Evolutionary conservation across 2,113 vertebrate genomes (phyloP).

Genomic region (Chauna torquata): DNA sequence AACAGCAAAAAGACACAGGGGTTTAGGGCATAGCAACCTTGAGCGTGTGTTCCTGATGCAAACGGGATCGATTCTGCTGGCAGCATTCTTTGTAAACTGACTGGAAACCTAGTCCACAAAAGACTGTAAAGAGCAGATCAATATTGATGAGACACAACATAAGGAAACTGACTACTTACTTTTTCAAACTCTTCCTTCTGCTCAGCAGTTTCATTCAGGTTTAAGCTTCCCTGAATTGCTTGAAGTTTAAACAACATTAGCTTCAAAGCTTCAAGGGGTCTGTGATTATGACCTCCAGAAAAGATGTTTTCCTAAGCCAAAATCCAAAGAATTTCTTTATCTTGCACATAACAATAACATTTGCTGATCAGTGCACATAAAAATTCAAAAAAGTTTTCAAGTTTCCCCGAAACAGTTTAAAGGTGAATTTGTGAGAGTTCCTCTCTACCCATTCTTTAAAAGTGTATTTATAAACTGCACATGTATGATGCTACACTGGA

Average conservation of each 20-base stretch:
- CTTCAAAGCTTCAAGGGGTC: conserved; percentile 84
- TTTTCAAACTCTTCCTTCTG: conserved; percentile 28
- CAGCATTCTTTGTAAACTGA: background rate
- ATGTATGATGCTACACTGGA: background rate
- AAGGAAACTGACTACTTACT: conserved; percentile 42
- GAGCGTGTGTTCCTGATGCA: background rate
- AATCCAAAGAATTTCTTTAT: background rate
- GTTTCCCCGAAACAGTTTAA: background rate
- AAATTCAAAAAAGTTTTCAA: background rate
- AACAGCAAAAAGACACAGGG: background rate
- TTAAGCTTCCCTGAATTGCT: conserved; percentile 76
- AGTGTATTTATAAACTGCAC: background rate
- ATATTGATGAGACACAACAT: background rate
- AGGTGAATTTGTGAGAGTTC: background rate
- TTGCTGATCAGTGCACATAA: background rate
- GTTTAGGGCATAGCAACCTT: background rate
- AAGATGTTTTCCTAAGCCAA: conserved; percentile 50
- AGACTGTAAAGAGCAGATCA: rapidly evolving
- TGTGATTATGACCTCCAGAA: conserved; percentile 74
- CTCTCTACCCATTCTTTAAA: background rate
- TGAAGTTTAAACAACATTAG: conserved; percentile 84
- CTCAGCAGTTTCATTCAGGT: conserved; percentile 16
- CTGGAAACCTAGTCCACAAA: background rate
- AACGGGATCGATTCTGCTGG: background rate
- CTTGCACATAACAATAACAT: background rate